phyloP scores from a whole-genome alignment of 2,888 invertebrate species.

The Protonemura montana region DNA sequence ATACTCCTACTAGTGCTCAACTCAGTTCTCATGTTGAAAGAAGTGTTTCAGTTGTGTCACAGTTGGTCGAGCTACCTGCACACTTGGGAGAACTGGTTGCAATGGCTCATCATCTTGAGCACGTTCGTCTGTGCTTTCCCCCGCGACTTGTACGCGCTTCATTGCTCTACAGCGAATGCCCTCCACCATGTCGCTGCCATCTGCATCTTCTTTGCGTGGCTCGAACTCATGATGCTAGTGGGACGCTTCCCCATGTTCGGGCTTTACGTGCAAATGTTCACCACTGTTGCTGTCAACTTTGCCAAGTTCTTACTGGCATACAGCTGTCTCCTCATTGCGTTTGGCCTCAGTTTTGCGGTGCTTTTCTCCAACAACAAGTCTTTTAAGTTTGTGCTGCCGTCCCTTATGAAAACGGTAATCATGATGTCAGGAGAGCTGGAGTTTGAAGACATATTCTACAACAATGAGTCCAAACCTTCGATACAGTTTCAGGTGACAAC shows the following conservation, averaged over 20 bases:
- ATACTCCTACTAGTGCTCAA: constrained; percentile 58
- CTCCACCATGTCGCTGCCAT: constrained; percentile 81
- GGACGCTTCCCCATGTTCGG: constrained; percentile 87
- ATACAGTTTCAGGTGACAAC: constrained; percentile 75
- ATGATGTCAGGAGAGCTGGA: constrained; percentile 91
- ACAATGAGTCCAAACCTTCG: constrained; percentile 55
- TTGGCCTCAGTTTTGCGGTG: constrained; percentile 82
- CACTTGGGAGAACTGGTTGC: constrained; percentile 87
- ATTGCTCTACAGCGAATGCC: no score
- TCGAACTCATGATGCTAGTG: constrained; percentile 85
- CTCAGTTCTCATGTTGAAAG: constrained; percentile 63
- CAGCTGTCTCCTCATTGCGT: constrained; percentile 80
- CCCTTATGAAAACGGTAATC: constrained; percentile 79
- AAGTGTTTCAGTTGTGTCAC: constrained; percentile 80
- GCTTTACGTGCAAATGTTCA: constrained; percentile 87
- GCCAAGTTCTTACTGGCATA: constrained; percentile 82
- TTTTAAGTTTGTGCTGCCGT: constrained; percentile 69
- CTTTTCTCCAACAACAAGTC: constrained; percentile 79
- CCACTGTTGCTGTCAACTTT: constrained; percentile 82
- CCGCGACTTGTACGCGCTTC: constrained; percentile 31
- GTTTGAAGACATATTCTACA: constrained; percentile 83
- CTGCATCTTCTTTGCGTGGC: constrained; percentile 81
- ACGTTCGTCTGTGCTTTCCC: constrained; percentile 66
- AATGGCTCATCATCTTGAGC: constrained; percentile 77
- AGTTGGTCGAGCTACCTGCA: constrained; percentile 75